phyloP scores from a whole-genome alignment of 2,888 invertebrate species.

The Ectemnius cavifrons region DNA sequence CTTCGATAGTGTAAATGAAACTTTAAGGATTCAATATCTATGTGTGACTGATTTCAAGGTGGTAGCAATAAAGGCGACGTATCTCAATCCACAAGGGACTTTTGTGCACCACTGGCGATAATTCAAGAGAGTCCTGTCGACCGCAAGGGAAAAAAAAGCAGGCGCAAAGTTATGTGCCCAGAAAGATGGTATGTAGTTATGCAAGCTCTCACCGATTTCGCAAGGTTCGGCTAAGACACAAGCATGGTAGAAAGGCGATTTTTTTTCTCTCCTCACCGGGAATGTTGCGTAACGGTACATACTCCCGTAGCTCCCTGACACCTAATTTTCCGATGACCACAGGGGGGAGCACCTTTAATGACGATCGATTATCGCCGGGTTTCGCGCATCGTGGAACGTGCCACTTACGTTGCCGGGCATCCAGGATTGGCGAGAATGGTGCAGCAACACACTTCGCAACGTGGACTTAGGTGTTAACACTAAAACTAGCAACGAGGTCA shows the following conservation, averaged over 20 bases:
- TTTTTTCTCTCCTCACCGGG: conserved; percentile 13
- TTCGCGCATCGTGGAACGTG: conserved; percentile 23
- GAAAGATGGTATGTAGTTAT: not conserved
- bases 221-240: conserved; percentile 3
- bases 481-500: not conserved
- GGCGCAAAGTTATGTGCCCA: not conserved
- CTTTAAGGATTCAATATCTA: too few relatives aligned
- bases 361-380: conserved; percentile 38
- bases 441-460: not conserved
- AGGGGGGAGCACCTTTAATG: conserved; percentile 28
- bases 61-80: too few relatives aligned
- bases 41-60: too few relatives aligned
- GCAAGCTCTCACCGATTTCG: conserved; percentile 7
- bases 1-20: too few relatives aligned
- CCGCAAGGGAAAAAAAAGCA: not conserved
- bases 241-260: conserved; percentile 21
- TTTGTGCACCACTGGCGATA: too few relatives aligned
- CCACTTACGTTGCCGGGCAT: conserved; percentile 8
- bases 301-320: conserved; percentile 30
- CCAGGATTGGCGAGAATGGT: not conserved
- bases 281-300: conserved; percentile 29
- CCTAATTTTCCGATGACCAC: conserved; percentile 30
- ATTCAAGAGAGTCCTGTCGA: not conserved
- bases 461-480: not conserved
- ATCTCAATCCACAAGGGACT: too few relatives aligned